Conservation (phyloP, 2,888 invertebrate genomes). For the Agonopterix heracliana region DNA sequence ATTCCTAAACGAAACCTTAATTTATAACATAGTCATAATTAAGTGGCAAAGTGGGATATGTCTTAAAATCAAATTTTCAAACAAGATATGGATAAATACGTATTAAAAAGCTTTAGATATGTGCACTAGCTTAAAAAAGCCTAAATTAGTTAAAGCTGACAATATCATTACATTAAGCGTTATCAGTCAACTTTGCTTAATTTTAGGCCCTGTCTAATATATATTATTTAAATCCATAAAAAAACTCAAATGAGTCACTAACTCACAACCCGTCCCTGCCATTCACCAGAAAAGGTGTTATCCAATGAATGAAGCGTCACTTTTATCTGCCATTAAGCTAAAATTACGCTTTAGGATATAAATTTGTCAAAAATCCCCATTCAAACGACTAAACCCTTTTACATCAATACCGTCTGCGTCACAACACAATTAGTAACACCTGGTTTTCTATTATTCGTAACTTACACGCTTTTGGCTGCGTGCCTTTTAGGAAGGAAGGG, state of each 20-base stretch:
- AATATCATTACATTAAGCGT: not conserved
- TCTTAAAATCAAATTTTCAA: conserved; percentile 43
- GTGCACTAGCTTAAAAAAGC: conserved; percentile 15
- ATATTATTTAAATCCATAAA: too few species aligned
- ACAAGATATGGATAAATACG: conserved; percentile 26
- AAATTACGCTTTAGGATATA: conserved; percentile 32
- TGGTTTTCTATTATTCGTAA: conserved; percentile 30
- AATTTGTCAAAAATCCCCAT: conserved; percentile 44
- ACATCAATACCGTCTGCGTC: conserved; percentile 36
- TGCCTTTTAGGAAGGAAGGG: conserved; percentile 3
- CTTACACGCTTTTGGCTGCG: conserved; percentile 23
- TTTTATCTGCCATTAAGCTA: conserved; percentile 50
- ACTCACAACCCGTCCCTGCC: conserved; percentile 33
- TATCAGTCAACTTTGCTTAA: not conserved
- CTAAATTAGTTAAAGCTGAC: not conserved
- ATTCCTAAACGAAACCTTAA: conserved; percentile 9
- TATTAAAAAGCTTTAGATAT: conserved; percentile 37
- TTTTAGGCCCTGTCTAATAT: too few species aligned
- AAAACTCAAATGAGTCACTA: conserved; percentile 8
- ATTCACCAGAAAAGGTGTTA: conserved; percentile 42
- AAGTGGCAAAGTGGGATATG: conserved; percentile 68
- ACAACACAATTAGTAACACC: conserved; percentile 45
- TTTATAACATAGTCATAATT: conserved; percentile 23
- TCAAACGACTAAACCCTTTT: conserved; percentile 33
- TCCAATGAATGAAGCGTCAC: conserved; percentile 33